Base-by-base conservation (phyloP, 2,888 invertebrate genomes). In the Parelbella ahira region DNA sequence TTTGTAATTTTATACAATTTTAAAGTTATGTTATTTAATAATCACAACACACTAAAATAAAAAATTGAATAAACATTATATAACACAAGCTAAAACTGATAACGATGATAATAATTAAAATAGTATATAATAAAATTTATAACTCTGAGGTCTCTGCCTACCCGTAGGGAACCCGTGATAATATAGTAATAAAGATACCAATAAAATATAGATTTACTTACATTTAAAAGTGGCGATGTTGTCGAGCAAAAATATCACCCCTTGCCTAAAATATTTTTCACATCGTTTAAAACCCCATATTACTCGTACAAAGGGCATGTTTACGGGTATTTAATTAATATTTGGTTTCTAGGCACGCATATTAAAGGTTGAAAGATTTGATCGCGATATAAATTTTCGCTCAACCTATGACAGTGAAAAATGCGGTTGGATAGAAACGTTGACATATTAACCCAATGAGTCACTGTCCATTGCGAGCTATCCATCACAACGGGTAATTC, bases 401-500 rank as follows among this genome's bases (percentile, higher is more conserved):
- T 39, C 24, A 8, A 18, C 10, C 21, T 30, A 18, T 23, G 39
- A 39, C 19, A 39, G 12, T 32, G 20, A 30, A 38, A 28, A 39
- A 39, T 10, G 24, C 11, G 39, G 11, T 25, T 24, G 3, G 25
- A 19, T 30, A 39, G 32, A 37, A 32, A 23, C 13, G 38, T 30
- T 39, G 38, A 39, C 38, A 39, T 24, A 39, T 39, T 39, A 24
- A 39, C 19, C 21, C 33, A 10, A 33, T 52, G 50, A 52, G 45
- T 52, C 54, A 50, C 32, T 27, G 29, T 44, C 32, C 32, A 37
- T 8, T 30, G 19, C 7, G 21, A 19, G 32, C 41, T 34, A 47
- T 52, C 50, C 48, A 44, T 48, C 45, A 45, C 44, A 39, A 30
- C 29, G 29, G 11, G 21, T 29, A 18, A 27, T 44, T 44, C 28